Conservation (phyloP, 2,113 vertebrate species). For the Mormyrus lacerda region DNA sequence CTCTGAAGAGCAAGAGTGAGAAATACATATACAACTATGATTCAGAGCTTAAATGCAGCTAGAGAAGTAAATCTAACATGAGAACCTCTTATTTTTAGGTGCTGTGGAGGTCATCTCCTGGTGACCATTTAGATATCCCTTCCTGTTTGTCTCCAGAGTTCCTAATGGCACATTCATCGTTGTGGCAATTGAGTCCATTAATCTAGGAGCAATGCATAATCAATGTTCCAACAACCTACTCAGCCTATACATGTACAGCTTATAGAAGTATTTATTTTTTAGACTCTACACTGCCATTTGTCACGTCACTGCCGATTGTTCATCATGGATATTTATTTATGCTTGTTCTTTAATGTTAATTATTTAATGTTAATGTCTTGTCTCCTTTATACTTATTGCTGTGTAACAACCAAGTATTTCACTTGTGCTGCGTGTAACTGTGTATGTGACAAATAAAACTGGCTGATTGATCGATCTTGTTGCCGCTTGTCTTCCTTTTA, state of each 20-base stretch:
- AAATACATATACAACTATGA: not conserved
- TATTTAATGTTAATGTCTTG: not conserved
- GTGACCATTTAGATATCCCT: not conserved
- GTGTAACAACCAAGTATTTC: not conserved
- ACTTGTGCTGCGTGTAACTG: not conserved
- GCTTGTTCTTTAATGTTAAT: not conserved
- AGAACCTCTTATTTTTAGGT: not conserved
- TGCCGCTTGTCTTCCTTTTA: not conserved
- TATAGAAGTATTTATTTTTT: not conserved
- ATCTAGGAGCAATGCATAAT: not conserved
- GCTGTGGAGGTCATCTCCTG: not conserved
- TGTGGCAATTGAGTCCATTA: not conserved
- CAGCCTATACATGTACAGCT: not conserved
- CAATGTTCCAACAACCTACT: not conserved
- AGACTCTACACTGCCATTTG: not conserved
- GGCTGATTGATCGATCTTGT: not conserved
- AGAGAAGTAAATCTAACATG: not conserved
- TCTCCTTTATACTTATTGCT: not conserved
- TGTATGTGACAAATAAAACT: not conserved
- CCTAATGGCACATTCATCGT: not conserved
- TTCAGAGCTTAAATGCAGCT: not conserved
- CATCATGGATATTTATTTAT: not conserved
- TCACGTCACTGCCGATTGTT: not conserved
- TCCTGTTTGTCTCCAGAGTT: not conserved
- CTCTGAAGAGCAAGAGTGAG: not conserved